phyloP scores from a whole-genome alignment of 2,113 vertebrate species.

The Vimba vimba region DNA sequence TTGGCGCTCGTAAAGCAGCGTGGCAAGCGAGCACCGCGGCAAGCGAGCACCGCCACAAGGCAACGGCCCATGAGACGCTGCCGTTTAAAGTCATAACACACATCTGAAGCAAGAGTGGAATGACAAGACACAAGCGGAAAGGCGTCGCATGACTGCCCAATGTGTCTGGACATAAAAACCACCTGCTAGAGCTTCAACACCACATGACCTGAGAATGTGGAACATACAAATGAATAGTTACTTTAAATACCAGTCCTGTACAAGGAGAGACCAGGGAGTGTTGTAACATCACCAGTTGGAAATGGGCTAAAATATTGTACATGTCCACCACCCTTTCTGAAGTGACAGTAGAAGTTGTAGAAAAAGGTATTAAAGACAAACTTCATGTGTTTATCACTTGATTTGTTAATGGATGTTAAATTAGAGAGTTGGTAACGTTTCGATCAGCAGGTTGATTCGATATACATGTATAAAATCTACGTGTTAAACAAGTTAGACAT shows the following conservation, averaged over 20 bases:
- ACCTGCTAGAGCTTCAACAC: neutral
- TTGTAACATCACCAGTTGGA: neutral
- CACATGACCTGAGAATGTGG: neutral
- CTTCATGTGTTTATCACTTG: neutral
- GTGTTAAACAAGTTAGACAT: too few relatives aligned
- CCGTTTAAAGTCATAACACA: conserved; percentile 52
- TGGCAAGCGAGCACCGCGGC: conserved; percentile 62
- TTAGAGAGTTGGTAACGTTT: too few relatives aligned
- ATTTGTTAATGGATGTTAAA: neutral
- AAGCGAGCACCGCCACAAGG: conserved; percentile 56
- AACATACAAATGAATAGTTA: neutral
- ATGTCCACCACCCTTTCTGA: too few relatives aligned
- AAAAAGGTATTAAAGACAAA: neutral
- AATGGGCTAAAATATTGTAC: neutral
- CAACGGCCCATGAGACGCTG: conserved; percentile 35
- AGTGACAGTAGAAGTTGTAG: too few relatives aligned
- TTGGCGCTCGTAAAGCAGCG: conserved; percentile 72
- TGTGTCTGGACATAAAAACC: conserved; percentile 4
- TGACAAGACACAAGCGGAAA: neutral
- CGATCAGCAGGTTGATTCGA: too few relatives aligned
- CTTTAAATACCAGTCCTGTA: neutral
- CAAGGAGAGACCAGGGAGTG: neutral
- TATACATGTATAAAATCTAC: too few relatives aligned
- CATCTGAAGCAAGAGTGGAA: conserved; percentile 3
- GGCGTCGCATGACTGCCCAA: neutral